Percentiles rank a stretch among this genome's conserved stretches.
Conservation (phyloP, 2,888 invertebrate species). For the Escarpia spicata region DNA sequence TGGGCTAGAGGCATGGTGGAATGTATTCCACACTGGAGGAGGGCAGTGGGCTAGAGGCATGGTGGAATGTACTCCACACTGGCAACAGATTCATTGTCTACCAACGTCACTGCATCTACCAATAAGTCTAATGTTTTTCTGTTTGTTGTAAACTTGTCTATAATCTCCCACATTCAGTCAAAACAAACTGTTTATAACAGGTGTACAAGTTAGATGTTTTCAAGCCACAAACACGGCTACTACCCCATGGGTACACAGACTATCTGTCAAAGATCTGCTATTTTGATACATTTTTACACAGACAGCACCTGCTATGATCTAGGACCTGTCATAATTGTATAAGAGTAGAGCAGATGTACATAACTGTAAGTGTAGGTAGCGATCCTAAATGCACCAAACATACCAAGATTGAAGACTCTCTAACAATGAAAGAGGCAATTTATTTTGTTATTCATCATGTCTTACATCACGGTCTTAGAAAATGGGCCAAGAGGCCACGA, state of each 20-base stretch:
- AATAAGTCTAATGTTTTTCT: not conserved
- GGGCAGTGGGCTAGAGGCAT: not conserved
- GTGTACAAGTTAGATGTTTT: not conserved
- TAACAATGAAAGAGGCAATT: not conserved
- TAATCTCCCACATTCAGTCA: not conserved
- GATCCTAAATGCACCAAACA: not conserved
- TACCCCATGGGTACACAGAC: not conserved
- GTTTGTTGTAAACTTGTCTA: not conserved
- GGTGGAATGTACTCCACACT: not conserved
- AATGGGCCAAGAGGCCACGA: too few species aligned
- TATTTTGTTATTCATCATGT: not conserved
- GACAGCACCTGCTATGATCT: not conserved
- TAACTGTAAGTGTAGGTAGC: too few species aligned
- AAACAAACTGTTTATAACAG: not conserved
- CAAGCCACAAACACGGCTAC: not conserved
- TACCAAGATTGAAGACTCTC: not conserved
- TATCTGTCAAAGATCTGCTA: too few species aligned
- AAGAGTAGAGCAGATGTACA: not conserved
- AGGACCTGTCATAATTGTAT: not conserved
- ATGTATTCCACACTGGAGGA: not conserved
- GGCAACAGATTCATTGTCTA: not conserved
- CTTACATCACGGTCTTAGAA: not conserved
- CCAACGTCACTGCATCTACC: not conserved
- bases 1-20: not conserved
- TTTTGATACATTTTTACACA: too few species aligned